Percentiles rank a stretch among this genome's conserved stretches.
These are phyloP conservation scores for Tetropium fuscum DNA, from an alignment of 2,888 invertebrate genomes.

Conservation along the genomic window DNA sequence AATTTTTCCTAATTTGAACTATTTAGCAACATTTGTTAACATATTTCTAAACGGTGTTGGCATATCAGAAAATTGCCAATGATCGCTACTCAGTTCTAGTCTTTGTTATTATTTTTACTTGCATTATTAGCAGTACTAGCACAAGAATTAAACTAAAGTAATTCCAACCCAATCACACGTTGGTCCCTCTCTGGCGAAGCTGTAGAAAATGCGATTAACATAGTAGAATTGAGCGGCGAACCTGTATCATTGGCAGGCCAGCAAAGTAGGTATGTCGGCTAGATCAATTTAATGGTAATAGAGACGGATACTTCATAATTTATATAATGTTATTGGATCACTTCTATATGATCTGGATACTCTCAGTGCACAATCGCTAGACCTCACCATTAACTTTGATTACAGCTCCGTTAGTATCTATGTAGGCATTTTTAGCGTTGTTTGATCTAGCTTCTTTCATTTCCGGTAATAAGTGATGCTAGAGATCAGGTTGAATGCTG, in stretches of 20 bases:
- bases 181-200: background rate
- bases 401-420: constrained; percentile 11
- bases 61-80: no score
- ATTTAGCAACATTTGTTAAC: no score
- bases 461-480: background rate
- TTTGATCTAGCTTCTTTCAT: background rate
- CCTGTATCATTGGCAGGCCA: constrained; percentile 38
- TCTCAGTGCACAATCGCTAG: constrained; percentile 12
- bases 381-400: constrained; percentile 9
- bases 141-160: no score
- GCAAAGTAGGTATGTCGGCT: constrained; percentile 45
- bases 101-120: no score
- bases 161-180: no score
- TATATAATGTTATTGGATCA: constrained; percentile 48
- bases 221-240: constrained; percentile 29
- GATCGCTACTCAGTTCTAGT: no score
- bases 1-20: no score
- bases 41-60: no score
- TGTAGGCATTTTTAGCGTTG: background rate
- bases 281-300: constrained; percentile 51
- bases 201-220: constrained; percentile 38
- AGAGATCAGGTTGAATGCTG: background rate
- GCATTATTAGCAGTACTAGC: no score
- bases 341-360: constrained; percentile 35
- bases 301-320: constrained; percentile 52